Percentiles rank a stretch among this genome's conserved stretches.
These are phyloP conservation scores for Pelobates fuscus DNA, from an alignment of 2,113 vertebrate genomes.

Conservation along the genomic window DNA sequence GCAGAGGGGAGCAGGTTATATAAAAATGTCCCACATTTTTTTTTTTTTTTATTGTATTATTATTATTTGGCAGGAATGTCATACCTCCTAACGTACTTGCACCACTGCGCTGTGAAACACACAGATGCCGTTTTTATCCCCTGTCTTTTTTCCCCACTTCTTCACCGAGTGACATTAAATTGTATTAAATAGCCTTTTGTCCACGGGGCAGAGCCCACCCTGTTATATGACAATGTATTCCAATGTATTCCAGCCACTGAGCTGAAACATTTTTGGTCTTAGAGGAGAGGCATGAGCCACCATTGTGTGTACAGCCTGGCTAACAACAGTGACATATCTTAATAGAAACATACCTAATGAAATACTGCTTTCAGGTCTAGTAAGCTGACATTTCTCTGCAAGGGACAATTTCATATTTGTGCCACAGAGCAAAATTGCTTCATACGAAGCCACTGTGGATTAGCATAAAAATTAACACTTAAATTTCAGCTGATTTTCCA, in stretches of 20 bases:
- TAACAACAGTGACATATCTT: conserved; percentile 99
- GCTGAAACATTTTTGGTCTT: conserved; percentile 88
- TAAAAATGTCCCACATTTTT: conserved; percentile 76
- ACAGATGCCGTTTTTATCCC: conserved; percentile 96
- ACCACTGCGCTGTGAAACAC: conserved; percentile 89
- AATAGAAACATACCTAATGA: conserved; percentile 99
- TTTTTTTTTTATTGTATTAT: conserved; percentile 56
- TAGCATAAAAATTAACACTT: conserved; percentile 99
- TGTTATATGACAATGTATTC: conserved; percentile 98
- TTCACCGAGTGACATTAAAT: conserved; percentile 99
- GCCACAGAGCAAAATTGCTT: conserved; percentile 97
- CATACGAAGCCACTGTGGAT: conserved; percentile 96
- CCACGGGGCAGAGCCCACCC: conserved; percentile 95
- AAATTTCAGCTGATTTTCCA: conserved; percentile 99
- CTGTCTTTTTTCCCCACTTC: conserved; percentile 83
- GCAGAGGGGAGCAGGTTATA: conserved; percentile 75
- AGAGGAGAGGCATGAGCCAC: conserved; percentile 81
- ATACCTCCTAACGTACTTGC: conserved; percentile 82
- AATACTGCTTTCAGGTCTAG: conserved; percentile 99
- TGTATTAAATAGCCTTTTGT: conserved; percentile 99
- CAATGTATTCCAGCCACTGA: conserved; percentile 91
- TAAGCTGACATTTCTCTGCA: conserved; percentile 98
- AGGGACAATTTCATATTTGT: conserved; percentile 99
- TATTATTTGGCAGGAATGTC: conserved; percentile 75
- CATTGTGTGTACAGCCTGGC: conserved; percentile 87